Percentiles rank a stretch among this genome's conserved stretches.
phyloP scores from a whole-genome alignment of 2,113 vertebrate species.

The Upupa epops region DNA sequence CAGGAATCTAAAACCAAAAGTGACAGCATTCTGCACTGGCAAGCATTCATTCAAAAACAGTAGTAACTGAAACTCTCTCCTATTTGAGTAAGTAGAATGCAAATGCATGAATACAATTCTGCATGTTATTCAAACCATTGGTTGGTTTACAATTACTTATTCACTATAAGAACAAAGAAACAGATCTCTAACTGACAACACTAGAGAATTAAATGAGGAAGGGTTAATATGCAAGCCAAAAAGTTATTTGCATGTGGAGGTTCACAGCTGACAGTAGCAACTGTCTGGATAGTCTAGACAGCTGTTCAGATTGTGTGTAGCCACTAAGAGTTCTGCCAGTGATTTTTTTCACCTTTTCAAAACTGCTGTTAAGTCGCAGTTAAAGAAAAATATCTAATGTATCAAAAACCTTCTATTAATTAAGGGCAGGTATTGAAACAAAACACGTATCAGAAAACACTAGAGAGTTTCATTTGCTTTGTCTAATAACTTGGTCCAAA shows the following conservation, averaged over 20 bases:
- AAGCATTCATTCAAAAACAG: not conserved
- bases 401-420: not conserved
- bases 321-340: conserved; percentile 52
- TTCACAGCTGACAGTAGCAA: conserved; percentile 81
- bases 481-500: not conserved
- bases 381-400: not conserved
- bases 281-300: conserved; percentile 78
- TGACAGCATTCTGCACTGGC: not conserved
- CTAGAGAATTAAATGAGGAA: conserved; percentile 36
- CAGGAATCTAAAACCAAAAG: conserved; percentile 38
- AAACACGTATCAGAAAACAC: not conserved
- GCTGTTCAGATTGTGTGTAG: conserved; percentile 73
- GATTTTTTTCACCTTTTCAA: conserved; percentile 76
- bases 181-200: not conserved
- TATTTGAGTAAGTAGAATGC: not conserved
- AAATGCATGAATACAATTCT: not conserved
- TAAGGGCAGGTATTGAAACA: not conserved
- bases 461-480: not conserved
- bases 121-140: not conserved
- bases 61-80: too few species aligned
- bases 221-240: conserved; percentile 69
- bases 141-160: too few species aligned
- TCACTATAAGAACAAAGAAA: not conserved
- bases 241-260: conserved; percentile 71
- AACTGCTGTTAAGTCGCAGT: conserved; percentile 59